Conservation (phyloP, 2,113 vertebrate species). For the Heptranchias perlo region DNA sequence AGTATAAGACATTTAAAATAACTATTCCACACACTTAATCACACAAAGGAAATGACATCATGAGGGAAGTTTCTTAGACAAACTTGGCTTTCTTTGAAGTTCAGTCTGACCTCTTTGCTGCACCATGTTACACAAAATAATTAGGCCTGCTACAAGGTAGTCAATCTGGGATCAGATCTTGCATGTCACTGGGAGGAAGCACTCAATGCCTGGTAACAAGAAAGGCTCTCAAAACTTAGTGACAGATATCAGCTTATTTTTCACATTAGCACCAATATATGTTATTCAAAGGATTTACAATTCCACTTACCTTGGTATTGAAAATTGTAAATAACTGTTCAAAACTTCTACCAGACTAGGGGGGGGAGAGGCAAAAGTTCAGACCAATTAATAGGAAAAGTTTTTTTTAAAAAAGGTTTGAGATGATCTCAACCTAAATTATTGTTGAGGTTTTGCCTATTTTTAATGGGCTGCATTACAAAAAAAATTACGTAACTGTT, state of each 20-base stretch:
- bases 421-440: background rate
- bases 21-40: slow-evolving; percentile 14
- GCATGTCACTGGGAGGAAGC: background rate
- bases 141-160: slow-evolving; percentile 25
- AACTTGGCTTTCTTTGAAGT: slow-evolving; percentile 30
- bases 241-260: background rate
- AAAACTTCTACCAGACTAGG: background rate
- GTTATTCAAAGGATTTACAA: background rate
- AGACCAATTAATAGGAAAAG: background rate
- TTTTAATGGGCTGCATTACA: background rate
- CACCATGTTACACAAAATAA: slow-evolving; percentile 20
- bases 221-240: background rate
- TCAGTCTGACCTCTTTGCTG: background rate
- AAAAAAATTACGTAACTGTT: background rate
- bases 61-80: slow-evolving; percentile 32
- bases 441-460: background rate
- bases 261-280: no score
- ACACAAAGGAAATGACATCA: slow-evolving; percentile 34
- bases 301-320: background rate
- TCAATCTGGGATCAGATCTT: background rate
- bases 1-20: background rate
- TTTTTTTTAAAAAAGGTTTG: background rate
- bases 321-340: background rate
- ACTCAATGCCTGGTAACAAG: background rate
- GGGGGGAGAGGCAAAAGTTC: background rate